Conservation (phyloP, 2,113 vertebrate genomes). For the Cryptomyrus ogoouensis region DNA sequence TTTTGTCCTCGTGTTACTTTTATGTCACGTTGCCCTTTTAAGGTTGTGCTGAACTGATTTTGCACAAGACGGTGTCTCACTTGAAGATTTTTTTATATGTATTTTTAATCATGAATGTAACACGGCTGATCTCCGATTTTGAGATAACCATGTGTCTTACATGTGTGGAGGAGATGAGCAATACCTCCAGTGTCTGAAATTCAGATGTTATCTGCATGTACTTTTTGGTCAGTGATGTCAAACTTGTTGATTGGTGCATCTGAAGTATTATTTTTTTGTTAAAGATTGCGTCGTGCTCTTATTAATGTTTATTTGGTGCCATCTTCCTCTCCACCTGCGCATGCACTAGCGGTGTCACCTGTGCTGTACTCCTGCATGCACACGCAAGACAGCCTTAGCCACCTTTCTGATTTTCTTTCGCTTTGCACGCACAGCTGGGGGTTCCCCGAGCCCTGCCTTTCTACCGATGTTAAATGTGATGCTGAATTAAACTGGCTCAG, state of each 20-base stretch:
- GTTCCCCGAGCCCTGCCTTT: not conserved
- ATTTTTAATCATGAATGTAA: conserved; percentile 8
- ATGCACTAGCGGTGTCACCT: not conserved
- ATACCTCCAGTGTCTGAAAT: conserved; percentile 57
- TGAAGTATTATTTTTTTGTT: conserved; percentile 21
- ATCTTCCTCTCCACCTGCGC: not conserved
- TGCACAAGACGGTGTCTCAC: not conserved
- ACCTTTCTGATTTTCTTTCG: not conserved
- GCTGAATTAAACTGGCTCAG: not conserved
- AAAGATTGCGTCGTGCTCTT: conserved; percentile 1
- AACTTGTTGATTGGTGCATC: conserved; percentile 15
- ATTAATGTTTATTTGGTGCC: not conserved
- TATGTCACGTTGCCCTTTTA: not conserved
- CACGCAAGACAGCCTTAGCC: not conserved
- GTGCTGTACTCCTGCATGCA: not conserved
- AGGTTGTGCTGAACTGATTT: not conserved
- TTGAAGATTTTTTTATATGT: not conserved
- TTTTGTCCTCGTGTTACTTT: not conserved
- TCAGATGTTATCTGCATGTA: conserved; percentile 54
- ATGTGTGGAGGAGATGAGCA: conserved; percentile 47
- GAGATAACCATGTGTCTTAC: conserved; percentile 37
- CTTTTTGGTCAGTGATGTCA: conserved; percentile 6
- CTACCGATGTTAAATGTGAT: not conserved
- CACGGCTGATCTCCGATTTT: not conserved
- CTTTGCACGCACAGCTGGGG: not conserved